Conservation (phyloP, 2,888 invertebrate species). For the Parelbella ahira region DNA sequence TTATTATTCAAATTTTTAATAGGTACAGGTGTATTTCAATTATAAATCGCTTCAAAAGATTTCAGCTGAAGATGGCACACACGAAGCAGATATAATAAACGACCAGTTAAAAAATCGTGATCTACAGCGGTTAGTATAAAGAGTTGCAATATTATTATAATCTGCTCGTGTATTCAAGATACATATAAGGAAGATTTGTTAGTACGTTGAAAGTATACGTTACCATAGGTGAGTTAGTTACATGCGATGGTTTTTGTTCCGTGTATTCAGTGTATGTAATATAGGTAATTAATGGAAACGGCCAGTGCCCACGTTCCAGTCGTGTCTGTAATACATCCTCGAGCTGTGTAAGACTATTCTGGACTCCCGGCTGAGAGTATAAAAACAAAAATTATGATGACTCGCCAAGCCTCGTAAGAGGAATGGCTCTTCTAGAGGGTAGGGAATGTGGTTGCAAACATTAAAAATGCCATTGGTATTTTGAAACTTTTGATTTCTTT, state of each 20-base stretch:
- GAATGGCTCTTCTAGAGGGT: constrained; percentile 43
- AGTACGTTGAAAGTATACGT: constrained; percentile 24
- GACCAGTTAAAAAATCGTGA: no score
- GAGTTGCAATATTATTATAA: no score
- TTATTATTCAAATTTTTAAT: no score
- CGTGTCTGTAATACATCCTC: constrained; percentile 19
- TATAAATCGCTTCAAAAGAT: no score
- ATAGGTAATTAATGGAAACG: constrained; percentile 49
- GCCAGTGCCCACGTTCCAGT: constrained; percentile 32
- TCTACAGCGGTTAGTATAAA: no score
- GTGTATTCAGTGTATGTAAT: constrained; percentile 25
- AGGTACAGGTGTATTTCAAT: no score
- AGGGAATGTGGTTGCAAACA: constrained; percentile 49
- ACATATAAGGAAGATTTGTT: constrained; percentile 1
- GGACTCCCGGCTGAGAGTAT: constrained; percentile 39
- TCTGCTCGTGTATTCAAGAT: no score
- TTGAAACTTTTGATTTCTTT: constrained; percentile 81
- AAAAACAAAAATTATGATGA: constrained; percentile 77
- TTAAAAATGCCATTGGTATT: constrained; percentile 78
- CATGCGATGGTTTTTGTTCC: constrained; percentile 24
- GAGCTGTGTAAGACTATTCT: constrained; percentile 64
- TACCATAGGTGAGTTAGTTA: constrained; percentile 25
- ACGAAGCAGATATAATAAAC: no score
- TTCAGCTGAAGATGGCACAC: no score
- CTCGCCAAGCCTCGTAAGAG: constrained; percentile 29